Evolutionary conservation across 1,140 invertebrate species (phyloP), one percentile per base, ranked within the genome.

Genomic region (Leptinotarsa defecta): DNA sequence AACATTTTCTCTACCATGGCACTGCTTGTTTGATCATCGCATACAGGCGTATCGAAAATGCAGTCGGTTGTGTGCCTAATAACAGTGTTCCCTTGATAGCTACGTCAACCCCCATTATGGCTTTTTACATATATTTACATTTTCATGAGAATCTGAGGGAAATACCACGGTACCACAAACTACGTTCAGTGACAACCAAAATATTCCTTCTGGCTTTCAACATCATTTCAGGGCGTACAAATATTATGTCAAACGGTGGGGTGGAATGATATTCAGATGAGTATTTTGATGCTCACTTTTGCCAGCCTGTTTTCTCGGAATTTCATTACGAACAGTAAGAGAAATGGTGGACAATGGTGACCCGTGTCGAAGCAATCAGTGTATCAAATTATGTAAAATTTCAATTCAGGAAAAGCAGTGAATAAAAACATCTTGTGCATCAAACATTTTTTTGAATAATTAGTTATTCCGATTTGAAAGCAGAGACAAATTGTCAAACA

Each of bases 71-170:
- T 57, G 17, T 57, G n/a, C 3, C 17, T 57, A 57, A 57, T 57
- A 57, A 15, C 2, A 57, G 5, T 27, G 24, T 57, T 19, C 0
- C 4, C 17, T 57, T 57, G n/a, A 57, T 57, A 57, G 52, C 52
- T 57, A 57, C 6, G 52, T 19, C 2, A 57, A 57, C 52, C 52
- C 6, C 52, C 13, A 57, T 57, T 57, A 57, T 6, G n/a, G 52
- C 52, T 57, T 57, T 57, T 57, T 57, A 57, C 52, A 57, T 57
- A 57, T 17, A 57, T 57, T 57, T 57, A 57, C 52, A 57, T 57
- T 57, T 57, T 19, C 13, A 57, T 57, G 52, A 57, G 52, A 57
- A 57, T 19, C 52, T 15, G 52, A 57, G 13, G 5, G 13, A 57
- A 17, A 57, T 57, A 17, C 13, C n/a, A 13, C 13, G 17, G 52